Percentiles rank a stretch among this genome's conserved stretches.
Conservation (phyloP, 2,797 vertebrate species). For the Threskiornis aethiopicus region DNA sequence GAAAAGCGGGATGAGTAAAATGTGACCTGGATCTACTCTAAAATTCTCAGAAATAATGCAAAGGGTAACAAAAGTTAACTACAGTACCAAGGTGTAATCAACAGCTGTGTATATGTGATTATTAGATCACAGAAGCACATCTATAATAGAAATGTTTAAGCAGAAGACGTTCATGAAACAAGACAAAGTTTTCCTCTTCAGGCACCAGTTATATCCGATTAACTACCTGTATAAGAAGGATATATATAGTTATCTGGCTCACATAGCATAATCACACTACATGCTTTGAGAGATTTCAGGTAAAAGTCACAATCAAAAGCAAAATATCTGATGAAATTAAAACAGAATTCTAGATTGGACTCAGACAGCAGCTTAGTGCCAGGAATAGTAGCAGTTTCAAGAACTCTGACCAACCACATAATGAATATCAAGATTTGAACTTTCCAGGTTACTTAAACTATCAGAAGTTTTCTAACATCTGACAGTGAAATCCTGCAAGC, state of each 20-base stretch:
- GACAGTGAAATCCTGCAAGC: not conserved
- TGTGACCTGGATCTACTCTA: not conserved
- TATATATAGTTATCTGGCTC: not conserved
- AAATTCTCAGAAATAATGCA: not conserved
- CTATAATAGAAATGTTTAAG: not conserved
- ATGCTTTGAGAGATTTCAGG: not conserved
- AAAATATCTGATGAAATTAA: not conserved
- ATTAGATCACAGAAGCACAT: not conserved
- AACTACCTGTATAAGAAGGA: not conserved
- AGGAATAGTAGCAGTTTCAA: not conserved
- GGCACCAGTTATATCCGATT: not conserved
- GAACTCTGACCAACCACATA: not conserved
- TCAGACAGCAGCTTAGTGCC: not conserved
- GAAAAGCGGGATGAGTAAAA: not conserved
- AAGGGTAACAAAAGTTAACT: not conserved
- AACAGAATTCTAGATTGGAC: not conserved
- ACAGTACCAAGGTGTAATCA: not conserved
- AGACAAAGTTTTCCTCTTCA: not conserved
- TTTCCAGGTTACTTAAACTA: not conserved
- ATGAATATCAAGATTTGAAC: not conserved
- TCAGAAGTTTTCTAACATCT: not conserved
- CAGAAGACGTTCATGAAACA: not conserved
- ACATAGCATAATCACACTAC: not conserved
- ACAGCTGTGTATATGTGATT: not conserved
- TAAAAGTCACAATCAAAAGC: not conserved